phyloP scores from a whole-genome alignment of 2,888 invertebrate species.

The Erynnis tages region DNA sequence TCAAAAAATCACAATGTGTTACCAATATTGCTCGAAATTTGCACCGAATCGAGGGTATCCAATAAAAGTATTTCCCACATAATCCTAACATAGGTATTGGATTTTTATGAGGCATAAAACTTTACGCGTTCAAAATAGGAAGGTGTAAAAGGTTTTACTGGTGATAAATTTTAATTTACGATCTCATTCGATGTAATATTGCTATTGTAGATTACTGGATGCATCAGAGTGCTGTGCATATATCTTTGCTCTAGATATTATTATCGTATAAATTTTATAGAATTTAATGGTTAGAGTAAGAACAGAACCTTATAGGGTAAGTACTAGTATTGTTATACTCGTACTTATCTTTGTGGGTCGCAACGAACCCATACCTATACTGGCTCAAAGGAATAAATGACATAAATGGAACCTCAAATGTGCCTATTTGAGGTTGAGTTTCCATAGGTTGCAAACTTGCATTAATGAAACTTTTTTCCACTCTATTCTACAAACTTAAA shows the following conservation, averaged over 20 bases:
- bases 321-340: no score
- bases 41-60: neutral
- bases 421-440: no score
- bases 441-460: no score
- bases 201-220: neutral
- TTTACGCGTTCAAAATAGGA: constrained; percentile 34
- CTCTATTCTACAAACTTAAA: no score
- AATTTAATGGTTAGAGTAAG: neutral
- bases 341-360: no score
- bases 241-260: neutral
- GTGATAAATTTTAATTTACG: constrained; percentile 52
- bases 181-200: constrained; percentile 29
- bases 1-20: neutral
- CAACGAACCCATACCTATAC: no score
- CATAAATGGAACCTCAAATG: no score
- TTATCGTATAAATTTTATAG: neutral
- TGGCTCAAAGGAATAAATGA: no score
- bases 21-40: neutral
- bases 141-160: constrained; percentile 37
- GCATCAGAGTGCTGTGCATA: constrained; percentile 8
- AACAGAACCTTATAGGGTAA: no score
- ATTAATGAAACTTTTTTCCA: no score
- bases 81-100: constrained; percentile 28
- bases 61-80: constrained; percentile 26
- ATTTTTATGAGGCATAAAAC: constrained; percentile 30